Conservation (phyloP, 2,797 vertebrate species). For the Notamacropus eugenii region DNA sequence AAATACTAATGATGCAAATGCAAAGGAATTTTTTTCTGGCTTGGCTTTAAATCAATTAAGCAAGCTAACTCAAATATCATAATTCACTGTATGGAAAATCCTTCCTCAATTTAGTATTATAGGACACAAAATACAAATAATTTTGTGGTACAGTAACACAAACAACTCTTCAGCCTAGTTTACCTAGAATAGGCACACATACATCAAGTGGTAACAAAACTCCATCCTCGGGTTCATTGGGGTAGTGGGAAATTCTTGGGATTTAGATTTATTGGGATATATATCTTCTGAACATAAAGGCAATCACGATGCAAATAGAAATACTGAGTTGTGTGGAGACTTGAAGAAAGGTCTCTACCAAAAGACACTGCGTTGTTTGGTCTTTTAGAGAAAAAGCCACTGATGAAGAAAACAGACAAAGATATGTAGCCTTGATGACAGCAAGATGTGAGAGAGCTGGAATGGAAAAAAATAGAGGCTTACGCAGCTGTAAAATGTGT, state of each 20-base stretch:
- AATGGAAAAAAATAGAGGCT: background rate
- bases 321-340: background rate
- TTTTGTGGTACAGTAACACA: background rate
- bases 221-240: background rate
- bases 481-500: background rate
- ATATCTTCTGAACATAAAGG: background rate
- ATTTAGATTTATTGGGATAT: background rate
- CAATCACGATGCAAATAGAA: background rate
- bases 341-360: background rate
- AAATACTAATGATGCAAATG: constrained; percentile 22
- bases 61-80: background rate
- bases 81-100: background rate
- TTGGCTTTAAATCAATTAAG: background rate
- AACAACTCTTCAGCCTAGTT: background rate
- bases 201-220: background rate
- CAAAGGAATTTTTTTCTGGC: constrained; percentile 51
- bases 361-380: background rate
- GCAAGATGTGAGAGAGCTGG: background rate
- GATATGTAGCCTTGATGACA: background rate
- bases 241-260: background rate
- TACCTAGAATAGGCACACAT: background rate
- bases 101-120: background rate
- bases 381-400: background rate
- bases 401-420: background rate
- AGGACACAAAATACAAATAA: background rate